These are phyloP conservation scores for Campaea margaritaria DNA, from an alignment of 2,888 invertebrate species.

Conservation along the genomic window DNA sequence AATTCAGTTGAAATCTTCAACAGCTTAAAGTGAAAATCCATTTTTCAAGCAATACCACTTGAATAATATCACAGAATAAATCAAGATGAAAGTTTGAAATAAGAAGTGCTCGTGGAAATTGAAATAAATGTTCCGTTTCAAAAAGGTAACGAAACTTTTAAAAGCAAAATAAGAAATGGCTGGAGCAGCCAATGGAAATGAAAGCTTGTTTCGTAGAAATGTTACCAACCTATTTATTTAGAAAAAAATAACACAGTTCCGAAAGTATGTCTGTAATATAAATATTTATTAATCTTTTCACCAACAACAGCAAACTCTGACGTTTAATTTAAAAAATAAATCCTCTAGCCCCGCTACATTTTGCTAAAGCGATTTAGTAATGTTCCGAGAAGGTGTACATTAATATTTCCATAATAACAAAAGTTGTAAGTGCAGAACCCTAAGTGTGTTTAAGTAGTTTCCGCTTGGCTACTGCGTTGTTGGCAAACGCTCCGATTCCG, in stretches of 20 bases:
- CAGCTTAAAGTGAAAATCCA: no score
- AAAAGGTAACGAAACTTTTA: neutral
- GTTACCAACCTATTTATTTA: neutral
- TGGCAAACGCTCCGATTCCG: slow-evolving; percentile 18
- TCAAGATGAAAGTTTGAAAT: neutral
- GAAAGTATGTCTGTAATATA: neutral
- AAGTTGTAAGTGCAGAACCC: slow-evolving; percentile 24
- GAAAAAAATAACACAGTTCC: neutral
- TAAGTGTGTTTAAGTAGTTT: slow-evolving; percentile 21
- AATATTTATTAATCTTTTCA: no score
- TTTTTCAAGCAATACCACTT: neutral
- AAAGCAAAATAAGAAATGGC: neutral
- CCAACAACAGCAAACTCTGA: no score
- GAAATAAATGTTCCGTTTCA: neutral
- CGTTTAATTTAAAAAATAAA: no score
- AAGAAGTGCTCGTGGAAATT: neutral
- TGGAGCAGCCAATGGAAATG: neutral
- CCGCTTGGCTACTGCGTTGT: slow-evolving; percentile 17
- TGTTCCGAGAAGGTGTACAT: slow-evolving; percentile 12
- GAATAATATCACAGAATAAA: neutral
- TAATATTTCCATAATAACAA: slow-evolving; percentile 27
- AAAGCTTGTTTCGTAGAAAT: neutral
- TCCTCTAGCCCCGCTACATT: neutral
- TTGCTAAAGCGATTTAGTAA: slow-evolving; percentile 17
- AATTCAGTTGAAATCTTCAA: no score